Conservation (phyloP, 2,888 invertebrate species). For the Cheilosia pagana region DNA sequence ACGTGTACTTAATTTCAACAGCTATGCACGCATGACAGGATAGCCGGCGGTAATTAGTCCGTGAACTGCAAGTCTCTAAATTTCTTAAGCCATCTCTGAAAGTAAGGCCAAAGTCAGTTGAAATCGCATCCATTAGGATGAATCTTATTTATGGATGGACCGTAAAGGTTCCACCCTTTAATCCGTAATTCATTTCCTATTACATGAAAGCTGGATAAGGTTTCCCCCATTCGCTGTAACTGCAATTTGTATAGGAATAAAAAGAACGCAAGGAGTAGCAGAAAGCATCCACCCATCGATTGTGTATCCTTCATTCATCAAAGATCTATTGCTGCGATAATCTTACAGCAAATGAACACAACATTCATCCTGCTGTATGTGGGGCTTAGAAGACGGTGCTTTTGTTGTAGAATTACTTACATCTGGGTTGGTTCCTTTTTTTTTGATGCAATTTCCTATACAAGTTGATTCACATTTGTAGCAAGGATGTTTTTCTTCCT, state of each 20-base stretch:
- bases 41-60: background rate
- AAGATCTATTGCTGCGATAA: constrained; percentile 25
- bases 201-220: constrained; percentile 13
- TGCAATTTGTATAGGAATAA: constrained; percentile 17
- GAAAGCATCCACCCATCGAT: background rate
- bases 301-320: constrained; percentile 18
- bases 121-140: constrained; percentile 31
- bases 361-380: background rate
- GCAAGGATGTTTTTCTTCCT: background rate
- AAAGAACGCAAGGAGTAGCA: background rate
- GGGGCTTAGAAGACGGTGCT: background rate
- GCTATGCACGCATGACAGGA: no score
- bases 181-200: constrained; percentile 18
- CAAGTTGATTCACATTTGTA: constrained; percentile 22
- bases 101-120: background rate
- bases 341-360: constrained; percentile 22
- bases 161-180: background rate
- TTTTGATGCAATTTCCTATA: constrained; percentile 27
- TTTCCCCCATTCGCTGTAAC: constrained; percentile 1
- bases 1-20: background rate
- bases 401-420: constrained; percentile 24
- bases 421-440: constrained; percentile 4
- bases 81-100: background rate
- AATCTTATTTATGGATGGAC: background rate
- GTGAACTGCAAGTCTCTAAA: no score